Conservation (phyloP, 2,888 invertebrate genomes). For the Lutraria lutraria region DNA sequence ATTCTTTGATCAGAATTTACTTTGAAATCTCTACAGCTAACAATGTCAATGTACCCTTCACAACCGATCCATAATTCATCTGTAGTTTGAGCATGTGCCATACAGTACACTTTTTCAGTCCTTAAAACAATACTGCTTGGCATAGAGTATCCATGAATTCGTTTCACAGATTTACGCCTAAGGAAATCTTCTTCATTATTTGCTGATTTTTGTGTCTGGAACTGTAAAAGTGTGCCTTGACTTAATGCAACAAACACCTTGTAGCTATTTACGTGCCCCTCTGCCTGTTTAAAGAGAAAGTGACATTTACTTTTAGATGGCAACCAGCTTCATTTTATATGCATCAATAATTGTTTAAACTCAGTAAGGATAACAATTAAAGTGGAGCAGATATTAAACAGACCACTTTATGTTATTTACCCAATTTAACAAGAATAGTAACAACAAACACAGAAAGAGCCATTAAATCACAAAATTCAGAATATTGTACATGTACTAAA, state of each 20-base stretch:
- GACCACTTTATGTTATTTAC: too few relatives aligned
- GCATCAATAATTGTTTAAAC: too few relatives aligned
- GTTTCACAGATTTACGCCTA: conserved; percentile 22
- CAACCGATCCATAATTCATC: conserved; percentile 75
- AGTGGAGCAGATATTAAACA: too few relatives aligned
- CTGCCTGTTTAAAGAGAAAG: background rate
- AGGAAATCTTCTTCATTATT: background rate
- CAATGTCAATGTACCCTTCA: conserved; percentile 66
- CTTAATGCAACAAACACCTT: conserved; percentile 38
- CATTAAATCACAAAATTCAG: too few relatives aligned
- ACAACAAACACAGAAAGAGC: too few relatives aligned
- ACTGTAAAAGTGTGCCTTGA: conserved; percentile 48
- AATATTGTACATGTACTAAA: too few relatives aligned
- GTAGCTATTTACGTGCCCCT: background rate
- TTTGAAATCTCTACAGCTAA: conserved; percentile 60
- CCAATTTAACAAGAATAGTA: too few relatives aligned
- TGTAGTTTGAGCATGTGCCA: conserved; percentile 54
- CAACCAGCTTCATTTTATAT: too few relatives aligned
- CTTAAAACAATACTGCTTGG: conserved; percentile 50
- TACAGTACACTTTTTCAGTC: conserved; percentile 47
- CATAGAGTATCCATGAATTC: conserved; percentile 41
- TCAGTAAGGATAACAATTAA: too few relatives aligned
- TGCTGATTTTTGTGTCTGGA: conserved; percentile 22
- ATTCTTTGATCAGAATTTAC: conserved; percentile 54
- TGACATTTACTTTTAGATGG: background rate